Evolutionary conservation across 1,140 invertebrate genomes (phyloP), one percentile per base, ranked within the genome.

Genomic region (Patella vulgata): DNA sequence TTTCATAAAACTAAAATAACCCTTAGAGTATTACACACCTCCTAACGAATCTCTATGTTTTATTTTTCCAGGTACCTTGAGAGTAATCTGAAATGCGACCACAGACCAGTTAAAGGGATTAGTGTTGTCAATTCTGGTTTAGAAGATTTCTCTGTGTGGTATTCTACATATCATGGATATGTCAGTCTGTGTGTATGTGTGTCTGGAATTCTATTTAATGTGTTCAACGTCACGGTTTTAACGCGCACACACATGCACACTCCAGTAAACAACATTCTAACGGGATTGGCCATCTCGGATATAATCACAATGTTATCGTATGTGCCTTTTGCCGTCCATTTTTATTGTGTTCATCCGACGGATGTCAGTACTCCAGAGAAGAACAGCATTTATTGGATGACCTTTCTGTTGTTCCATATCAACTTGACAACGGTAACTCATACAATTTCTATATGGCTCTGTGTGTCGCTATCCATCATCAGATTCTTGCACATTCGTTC

Each of bases 401-500:
- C 66, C 1, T 83, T 80, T 63, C 61, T 81, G 19, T 57, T 81
- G 19, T 77, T 83, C 59, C 78, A 82, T 65, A 76, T 81, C 28
- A 82, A 95, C 69, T 94, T 96, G 75, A 84, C 87, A 11, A 82
- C 85, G 88, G 92, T 95, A 0, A 87, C 92, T 74, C 95, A 98
- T 81, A 96, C 95, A 0, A 93, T 96, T 39, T 95, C 94, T 0
- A 97, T 96, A 62, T 96, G 92, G 89, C 79, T 98, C 63, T 96
- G 95, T 0, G 91, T 97, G 0, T 92, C 92, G 2, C 81, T 98
- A 47, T 94, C 95, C 0, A 90, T 97, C 3, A 96, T 95, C 91
- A 85, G 95, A 3, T 97, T 94, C 78, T 90, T 96, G 6, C 93
- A 93, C 0, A 92, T 96, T 0, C 85, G 70, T 25, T 81, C 88